phyloP scores from a whole-genome alignment of 2,797 vertebrate species.

The Melanogrammus aeglefinus region DNA sequence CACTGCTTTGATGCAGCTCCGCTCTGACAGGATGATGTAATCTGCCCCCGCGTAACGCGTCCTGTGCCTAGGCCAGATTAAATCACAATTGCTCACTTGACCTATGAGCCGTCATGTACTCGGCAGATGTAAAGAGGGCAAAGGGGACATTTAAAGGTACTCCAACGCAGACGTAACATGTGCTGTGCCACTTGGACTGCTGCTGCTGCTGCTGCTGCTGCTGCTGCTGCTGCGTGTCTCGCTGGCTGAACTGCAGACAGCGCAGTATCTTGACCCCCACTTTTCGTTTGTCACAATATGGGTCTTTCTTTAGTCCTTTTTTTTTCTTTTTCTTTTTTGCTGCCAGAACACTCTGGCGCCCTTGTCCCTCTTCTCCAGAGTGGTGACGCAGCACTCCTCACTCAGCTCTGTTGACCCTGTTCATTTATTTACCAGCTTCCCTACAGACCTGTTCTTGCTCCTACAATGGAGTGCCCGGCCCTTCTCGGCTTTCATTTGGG shows the following conservation, averaged over 20 bases:
- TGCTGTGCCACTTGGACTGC: no score
- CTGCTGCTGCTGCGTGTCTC: neutral
- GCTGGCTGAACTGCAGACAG: neutral
- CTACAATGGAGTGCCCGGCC: neutral
- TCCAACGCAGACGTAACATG: neutral
- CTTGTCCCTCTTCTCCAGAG: neutral
- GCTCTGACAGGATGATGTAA: constrained; percentile 32
- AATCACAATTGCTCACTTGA: neutral
- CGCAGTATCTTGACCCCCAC: neutral
- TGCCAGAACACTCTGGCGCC: neutral
- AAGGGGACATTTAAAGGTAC: neutral
- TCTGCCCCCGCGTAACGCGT: neutral
- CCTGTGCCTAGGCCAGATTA: neutral
- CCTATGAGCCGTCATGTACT: neutral
- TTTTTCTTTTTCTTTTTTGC: neutral
- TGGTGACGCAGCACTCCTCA: neutral
- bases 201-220: neutral
- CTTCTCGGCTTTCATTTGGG: neutral
- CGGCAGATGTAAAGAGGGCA: neutral
- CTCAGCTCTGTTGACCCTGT: neutral
- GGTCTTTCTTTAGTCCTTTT: neutral
- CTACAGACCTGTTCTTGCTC: neutral
- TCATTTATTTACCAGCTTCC: neutral
- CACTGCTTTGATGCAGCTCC: constrained; percentile 41
- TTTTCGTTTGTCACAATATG: neutral